Conservation (phyloP, 2,888 invertebrate species). For the Melinaea marsaeus region DNA sequence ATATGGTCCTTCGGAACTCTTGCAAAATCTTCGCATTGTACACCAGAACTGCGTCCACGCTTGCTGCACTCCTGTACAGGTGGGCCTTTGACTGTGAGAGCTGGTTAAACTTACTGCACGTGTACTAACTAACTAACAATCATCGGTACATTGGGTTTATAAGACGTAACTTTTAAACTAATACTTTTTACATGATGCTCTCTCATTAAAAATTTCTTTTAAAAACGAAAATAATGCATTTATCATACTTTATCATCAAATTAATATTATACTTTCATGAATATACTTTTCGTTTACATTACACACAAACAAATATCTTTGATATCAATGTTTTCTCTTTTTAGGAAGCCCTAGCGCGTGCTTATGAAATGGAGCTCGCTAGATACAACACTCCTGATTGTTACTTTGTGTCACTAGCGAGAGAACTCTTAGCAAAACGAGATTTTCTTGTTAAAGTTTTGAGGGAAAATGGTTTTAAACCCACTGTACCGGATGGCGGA, state of each 20-base stretch:
- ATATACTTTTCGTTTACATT: no score
- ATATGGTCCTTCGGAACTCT: slow-evolving; percentile 89
- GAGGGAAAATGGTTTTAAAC: slow-evolving; percentile 89
- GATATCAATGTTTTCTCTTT: slow-evolving; percentile 5
- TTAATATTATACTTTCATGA: no score
- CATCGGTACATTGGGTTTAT: no score
- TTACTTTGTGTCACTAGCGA: slow-evolving; percentile 87
- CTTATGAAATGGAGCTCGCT: slow-evolving; percentile 90
- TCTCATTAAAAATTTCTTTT: no score
- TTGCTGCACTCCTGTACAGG: slow-evolving; percentile 92
- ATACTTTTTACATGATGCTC: no score
- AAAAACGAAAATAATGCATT: no score
- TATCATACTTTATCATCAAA: no score
- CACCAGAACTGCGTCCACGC: slow-evolving; percentile 98
- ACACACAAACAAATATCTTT: no score
- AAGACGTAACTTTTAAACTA: no score
- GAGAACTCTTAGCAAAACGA: slow-evolving; percentile 86
- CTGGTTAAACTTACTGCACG: no score
- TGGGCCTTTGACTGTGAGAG: slow-evolving; percentile 38
- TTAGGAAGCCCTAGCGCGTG: slow-evolving; percentile 93
- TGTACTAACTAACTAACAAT: no score
- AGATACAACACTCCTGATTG: slow-evolving; percentile 85
- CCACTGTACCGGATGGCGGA: slow-evolving; percentile 96
- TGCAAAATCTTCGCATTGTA: slow-evolving; percentile 89
- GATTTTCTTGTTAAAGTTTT: slow-evolving; percentile 88